Evolutionary conservation across 2,888 invertebrate species (phyloP), one percentile per base, ranked within the genome.

Genomic region (Leucoptera coffeella): DNA sequence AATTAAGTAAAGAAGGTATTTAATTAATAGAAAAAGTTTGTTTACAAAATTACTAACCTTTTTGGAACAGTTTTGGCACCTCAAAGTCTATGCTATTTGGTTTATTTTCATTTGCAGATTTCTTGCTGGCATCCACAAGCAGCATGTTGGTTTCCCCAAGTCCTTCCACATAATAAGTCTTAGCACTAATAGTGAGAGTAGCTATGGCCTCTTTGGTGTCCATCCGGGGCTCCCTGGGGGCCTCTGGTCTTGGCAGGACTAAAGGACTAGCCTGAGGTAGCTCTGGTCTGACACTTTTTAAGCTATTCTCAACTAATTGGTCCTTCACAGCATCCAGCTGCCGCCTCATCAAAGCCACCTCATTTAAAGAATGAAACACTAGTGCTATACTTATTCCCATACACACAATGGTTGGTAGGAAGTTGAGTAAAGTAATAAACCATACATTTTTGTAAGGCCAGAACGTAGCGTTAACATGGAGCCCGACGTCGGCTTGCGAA

Each of bases 371-470:
- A 38, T 61, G 65, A 37, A 60, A 60, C 22, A 61, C 61, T 25
- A 64, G 47, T 9, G 54, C 52, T 38, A 56, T 53, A 36, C 60
- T 56, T 34, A 64, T 41, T 26, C 57, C 43, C 49, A 67, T 55
- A 41, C 62, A 62, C 14, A 61, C 38, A 14, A 62, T 42, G 37
- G 59, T 57, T 32, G 67, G 43, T 37, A 65, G 50, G 46, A 67
- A 61, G 46, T 61, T 67, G 27, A 65, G 39, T 28, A 64, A 42
- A 41, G 67, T 60, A 41, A 67, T 45, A 35, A 64, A 47, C 46
- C 52, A 62, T 38, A 67, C 55, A 59, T 65, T 67, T 60, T 61
- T 65, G 46, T 64, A 64, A 57, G 67, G 64, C 28, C 64, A 57
- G 38, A 64, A 52, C 29, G 65, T 67, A 17, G 67, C 65, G 39